Evolutionary conservation across 2,888 invertebrate species (phyloP), one percentile per base, ranked within the genome.

Genomic region (Tenodera sinensis): DNA sequence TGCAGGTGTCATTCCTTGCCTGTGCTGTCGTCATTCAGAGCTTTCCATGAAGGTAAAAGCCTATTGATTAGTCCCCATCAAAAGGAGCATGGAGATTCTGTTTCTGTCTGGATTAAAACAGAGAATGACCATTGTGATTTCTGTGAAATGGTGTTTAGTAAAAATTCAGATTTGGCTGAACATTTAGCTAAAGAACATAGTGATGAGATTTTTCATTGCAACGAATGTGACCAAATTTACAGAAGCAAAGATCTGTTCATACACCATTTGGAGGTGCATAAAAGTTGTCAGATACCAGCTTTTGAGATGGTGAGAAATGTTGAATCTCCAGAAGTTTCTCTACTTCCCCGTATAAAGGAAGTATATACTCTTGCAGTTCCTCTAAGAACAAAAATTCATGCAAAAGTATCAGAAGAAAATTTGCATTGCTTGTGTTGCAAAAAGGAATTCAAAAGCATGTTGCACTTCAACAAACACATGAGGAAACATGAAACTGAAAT

Each of bases 1-100:
- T 90, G 28, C 90, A 90, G 90, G 90, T 88, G 27, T 42, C 89
- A 42, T 30, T 83, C 82, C 83, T 81, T 42, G 84, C 83, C 88
- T 83, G 14, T 54, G 30, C 34, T 27, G 81, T 47, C 88, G 28
- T 27, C 90, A 84, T 87, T 87, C 87, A 86, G 85, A 89, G 54
- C 89, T 85, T 89, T 85, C 83, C 89, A 90, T 20, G 47, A 82
- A 83, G 42, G 27, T 34, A 86, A 85, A 85, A 27, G 20, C 42
- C 14, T 34, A 27, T 47, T 85, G 27, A 27, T 34, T 34, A 20
- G 83, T 20, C 20, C 42, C 6, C 28, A 28, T 15, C 25, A 28
- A 9, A 28, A 71, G 81, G 54, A 86, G 81, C 54, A 28, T 12
- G 9, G 3, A 25, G 27, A 71, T 28, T 15, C 81, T 30, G n/a